Percentiles rank a stretch among this genome's conserved stretches.
Evolutionary conservation across 2,888 invertebrate species (phyloP).

Genomic region (Ganaspis brasiliensis): DNA sequence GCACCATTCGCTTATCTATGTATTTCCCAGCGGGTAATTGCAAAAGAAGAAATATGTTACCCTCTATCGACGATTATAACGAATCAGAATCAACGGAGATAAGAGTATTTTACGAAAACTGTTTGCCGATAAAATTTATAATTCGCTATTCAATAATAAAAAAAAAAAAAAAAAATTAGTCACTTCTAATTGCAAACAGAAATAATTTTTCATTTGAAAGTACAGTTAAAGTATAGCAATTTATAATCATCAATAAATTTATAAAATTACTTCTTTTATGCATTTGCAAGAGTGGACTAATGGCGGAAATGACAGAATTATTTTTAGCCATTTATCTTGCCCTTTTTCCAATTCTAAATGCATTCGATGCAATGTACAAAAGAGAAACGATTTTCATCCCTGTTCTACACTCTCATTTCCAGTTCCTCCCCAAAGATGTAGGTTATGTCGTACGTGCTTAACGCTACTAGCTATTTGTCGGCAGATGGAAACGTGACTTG

Average conservation of each 20-base stretch:
- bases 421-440: conserved; percentile 29
- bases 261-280: too few relatives aligned
- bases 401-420: conserved; percentile 46
- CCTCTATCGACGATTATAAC: background rate
- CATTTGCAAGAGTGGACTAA: too few relatives aligned
- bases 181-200: too few relatives aligned
- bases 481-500: conserved; percentile 65
- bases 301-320: too few relatives aligned
- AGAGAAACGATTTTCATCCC: conserved; percentile 45
- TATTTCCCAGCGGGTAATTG: conserved; percentile 19
- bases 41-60: conserved; percentile 8
- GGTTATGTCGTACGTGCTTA: conserved; percentile 66
- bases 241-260: too few relatives aligned
- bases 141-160: background rate
- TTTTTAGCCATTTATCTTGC: background rate
- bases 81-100: background rate
- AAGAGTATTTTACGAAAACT: background rate
- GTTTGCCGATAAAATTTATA: background rate
- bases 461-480: conserved; percentile 62
- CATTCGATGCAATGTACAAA: conserved; percentile 43
- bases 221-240: too few relatives aligned
- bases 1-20: conserved; percentile 9
- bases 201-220: too few relatives aligned
- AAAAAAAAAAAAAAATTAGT: too few relatives aligned
- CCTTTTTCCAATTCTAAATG: conserved; percentile 6